These are phyloP conservation scores for Balaeniceps rex DNA, from an alignment of 2,113 vertebrate species.

Conservation along the genomic window DNA sequence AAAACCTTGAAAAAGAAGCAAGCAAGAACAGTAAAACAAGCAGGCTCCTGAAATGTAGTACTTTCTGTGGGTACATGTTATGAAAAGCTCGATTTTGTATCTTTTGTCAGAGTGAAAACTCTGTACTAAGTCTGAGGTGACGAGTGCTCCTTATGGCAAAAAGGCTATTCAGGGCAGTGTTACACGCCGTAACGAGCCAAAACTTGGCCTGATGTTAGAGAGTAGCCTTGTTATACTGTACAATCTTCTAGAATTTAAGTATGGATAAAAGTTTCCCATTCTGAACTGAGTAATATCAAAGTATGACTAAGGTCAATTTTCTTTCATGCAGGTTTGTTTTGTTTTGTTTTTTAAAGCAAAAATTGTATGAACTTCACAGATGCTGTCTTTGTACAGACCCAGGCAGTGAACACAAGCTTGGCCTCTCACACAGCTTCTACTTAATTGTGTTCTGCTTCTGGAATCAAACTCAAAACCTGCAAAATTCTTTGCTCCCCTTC, in stretches of 20 bases:
- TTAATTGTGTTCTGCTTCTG: not conserved
- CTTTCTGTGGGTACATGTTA: not conserved
- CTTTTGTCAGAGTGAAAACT: not conserved
- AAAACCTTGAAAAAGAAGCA: not conserved
- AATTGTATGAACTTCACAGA: not conserved
- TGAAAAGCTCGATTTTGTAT: not conserved
- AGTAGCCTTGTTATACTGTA: not conserved
- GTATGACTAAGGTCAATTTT: not conserved
- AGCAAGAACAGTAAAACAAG: not conserved
- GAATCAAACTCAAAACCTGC: not conserved
- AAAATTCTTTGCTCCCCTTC: not conserved
- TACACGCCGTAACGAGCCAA: not conserved
- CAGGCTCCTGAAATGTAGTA: not conserved
- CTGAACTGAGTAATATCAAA: not conserved
- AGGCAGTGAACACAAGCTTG: not conserved
- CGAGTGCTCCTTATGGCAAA: not conserved
- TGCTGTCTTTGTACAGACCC: not conserved
- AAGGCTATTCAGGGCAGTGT: not conserved
- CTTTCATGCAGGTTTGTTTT: not conserved
- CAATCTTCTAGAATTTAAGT: not conserved
- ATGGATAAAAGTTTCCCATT: not conserved
- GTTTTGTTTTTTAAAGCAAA: not conserved
- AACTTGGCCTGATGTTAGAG: not conserved
- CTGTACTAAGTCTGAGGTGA: not conserved
- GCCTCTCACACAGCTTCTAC: not conserved